Base-by-base conservation (phyloP, 2,797 vertebrate species). In the Cirrhinus mrigala region DNA sequence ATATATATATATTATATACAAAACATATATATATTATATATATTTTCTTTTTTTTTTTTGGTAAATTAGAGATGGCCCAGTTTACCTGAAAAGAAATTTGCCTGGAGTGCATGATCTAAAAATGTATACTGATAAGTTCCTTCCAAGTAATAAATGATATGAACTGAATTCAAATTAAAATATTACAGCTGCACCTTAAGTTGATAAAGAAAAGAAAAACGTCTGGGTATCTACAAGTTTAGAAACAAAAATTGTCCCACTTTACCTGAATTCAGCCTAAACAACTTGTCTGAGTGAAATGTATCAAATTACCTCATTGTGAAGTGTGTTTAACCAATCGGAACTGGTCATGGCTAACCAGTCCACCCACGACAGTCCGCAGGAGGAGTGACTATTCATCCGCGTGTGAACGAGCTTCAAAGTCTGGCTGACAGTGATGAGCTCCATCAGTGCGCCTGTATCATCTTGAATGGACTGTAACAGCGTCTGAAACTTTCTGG, bases 311-410 rank as follows among this genome's bases (percentile, higher is more conserved):
- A 89, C 76, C 89, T 87, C 22, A 86, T 87, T 84, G 70, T 80
- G 78, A 87, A 86, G 81, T 37, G 29, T 2, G 3, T 11, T 79
- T 3, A 87, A 86, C 95, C 95, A 96, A 95, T 96, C 77, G 86
- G 40, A 83, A 70, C 5, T 22, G 29, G 68, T 83, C 82, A 89
- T 86, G 86, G 75, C 71, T 91, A 88, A 86, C 85, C 70, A 81
- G 54, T 89, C 60, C 89, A 91, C 95, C 95, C 95, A 95, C 95
- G 87, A 52, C 50, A 84, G 70, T 81, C 71, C 33, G 88, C 89
- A 91, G 93, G 94, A 91, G 94, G 94, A 91, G 95, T 91, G 91
- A 91, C 69, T 79, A 54, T 91, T 89, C 89, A 94, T 94, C 92
- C 89, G 92, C 86, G 87, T 85, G 90, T 90, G 89, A 94, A 94